Evolutionary conservation across 2,797 vertebrate species (phyloP), one percentile per base, ranked within the genome.

Genomic region (Onychomys arenicola): DNA sequence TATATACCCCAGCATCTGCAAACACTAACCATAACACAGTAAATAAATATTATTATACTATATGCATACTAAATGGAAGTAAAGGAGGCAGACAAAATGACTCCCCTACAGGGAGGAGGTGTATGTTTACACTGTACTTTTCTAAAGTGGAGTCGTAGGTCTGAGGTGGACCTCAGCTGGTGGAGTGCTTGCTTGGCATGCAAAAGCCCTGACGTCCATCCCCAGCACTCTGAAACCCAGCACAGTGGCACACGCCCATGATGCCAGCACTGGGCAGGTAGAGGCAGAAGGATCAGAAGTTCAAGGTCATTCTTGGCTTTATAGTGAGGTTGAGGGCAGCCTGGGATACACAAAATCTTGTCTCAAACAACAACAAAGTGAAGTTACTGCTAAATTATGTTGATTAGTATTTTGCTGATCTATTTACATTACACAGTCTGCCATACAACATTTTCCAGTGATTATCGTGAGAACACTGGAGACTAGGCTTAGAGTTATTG

Each of bases 391-490:
- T 82, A 88, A 84, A 93, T 4, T n/a, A 43, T 81, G 10, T 85
- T 93, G 75, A 34, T 55, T 73, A 69, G 19, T 77, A 65, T 88
- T 92, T 94, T 67, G 81, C 49, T 88, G 69, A 90, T 81, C 71
- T 73, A 52, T 37, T 52, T 92, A 43, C 32, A 82, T 85, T 94
- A 73, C 55, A n/a, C 27, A 92, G 81, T 82, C 46, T 91, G 78
- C 40, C 32, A 43, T 23, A 43, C 17, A 75, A 71, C 34, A 23
- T 3, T 49, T 61, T 61, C 49, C 5, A 65, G 21, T 71, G 19
- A 55, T 32, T 94, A 61, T 63, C 57, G n/a, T 55, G 67, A 84
- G 92, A 87, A 84, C 32, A 75, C 23, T 9, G 0, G 59, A 84
- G 57, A 86, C 25, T 89, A 61, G 83, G 19, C 14, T 88, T 57